Conservation (phyloP, 2,797 vertebrate genomes). For the Rallus crepitans region DNA sequence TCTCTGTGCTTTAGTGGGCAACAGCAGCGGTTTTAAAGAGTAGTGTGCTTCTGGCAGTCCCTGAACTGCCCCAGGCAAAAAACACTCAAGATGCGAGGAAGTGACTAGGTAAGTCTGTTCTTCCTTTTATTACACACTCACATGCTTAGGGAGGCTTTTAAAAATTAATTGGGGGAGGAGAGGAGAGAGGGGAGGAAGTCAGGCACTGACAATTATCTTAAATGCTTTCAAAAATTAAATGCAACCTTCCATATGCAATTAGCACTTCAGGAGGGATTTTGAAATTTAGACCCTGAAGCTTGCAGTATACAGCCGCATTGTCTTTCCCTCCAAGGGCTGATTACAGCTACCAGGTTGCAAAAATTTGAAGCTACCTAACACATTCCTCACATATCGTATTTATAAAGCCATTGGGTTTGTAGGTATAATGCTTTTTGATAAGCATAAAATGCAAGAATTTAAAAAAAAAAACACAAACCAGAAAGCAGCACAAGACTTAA, state of each 20-base stretch:
- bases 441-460: background rate
- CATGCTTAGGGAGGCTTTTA: background rate
- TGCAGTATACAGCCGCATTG: background rate
- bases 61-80: background rate
- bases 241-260: background rate
- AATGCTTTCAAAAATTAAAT: background rate
- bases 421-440: background rate
- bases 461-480: background rate
- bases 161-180: background rate
- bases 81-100: background rate
- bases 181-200: background rate
- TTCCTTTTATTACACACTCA: background rate
- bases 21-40: background rate
- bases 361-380: background rate
- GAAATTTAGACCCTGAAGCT: background rate
- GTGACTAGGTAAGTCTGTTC: background rate
- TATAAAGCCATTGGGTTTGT: background rate
- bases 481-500: background rate
- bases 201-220: background rate
- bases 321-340: background rate
- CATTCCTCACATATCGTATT: background rate
- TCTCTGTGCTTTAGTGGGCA: background rate
- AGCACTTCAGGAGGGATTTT: background rate
- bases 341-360: background rate
- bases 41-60: background rate